Base-by-base conservation (phyloP, 2,113 vertebrate species). In the Bujurquina vittata region DNA sequence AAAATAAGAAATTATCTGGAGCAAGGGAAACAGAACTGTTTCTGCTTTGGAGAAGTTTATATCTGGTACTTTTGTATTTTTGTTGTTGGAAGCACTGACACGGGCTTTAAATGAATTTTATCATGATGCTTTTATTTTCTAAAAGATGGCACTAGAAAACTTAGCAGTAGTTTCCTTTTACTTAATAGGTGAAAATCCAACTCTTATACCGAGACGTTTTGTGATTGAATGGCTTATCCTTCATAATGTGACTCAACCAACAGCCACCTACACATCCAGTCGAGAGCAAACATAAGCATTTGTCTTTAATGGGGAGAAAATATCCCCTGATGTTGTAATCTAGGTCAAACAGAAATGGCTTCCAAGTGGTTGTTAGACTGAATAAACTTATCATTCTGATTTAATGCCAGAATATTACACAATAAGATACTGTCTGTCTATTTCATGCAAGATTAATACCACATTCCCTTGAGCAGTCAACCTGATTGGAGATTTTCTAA, bases 401-500 rank as follows among this genome's bases (percentile, higher is more conserved):
- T 80, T 79, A 92, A 90, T 80, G 80, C 85, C 56, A 87, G 81
- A 88, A 79, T 74, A 67, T 75, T 80, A 84, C 35, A 35, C 82
- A 79, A 79, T 52, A 69, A 87, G 78, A 83, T 58, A 82, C 37
- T 75, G 79, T 87, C 62, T 63, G 75, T 85, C 86, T 91, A 84
- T 90, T 90, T 92, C 87, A 78, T 77, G 85, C 59, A 56, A 89
- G 90, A 93, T 94, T 95, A 91, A 92, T 88, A 80, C 77, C 59
- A 75, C 35, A 77, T 73, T 84, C 77, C 80, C 60, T 73, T 82
- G 84, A 88, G 90, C 74, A 79, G 85, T 80, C 75, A 75, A 92
- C 87, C 79, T 90, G 89, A 92, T 84, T 86, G 84, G 76, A 86
- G 91, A 94, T 94, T 93, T 94, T 89, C 80, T 89, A 84, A 86